phyloP scores from a whole-genome alignment of 2,113 vertebrate genomes.

The Gallinago jamesoni region DNA sequence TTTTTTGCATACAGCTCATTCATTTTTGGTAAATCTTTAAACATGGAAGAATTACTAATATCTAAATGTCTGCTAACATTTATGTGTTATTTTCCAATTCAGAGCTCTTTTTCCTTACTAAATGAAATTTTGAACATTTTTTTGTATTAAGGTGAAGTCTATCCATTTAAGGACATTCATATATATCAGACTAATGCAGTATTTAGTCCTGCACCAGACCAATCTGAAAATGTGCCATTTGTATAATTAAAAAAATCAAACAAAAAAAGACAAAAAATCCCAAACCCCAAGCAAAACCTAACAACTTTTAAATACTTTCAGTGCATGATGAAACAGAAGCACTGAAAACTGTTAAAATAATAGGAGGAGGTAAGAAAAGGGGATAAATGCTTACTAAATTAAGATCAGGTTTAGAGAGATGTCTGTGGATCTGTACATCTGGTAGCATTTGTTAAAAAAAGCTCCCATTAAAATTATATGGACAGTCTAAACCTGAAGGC shows the following conservation, averaged over 20 bases:
- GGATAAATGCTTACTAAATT: not conserved
- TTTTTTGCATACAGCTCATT: not conserved
- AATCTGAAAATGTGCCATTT: not conserved
- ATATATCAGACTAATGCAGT: not conserved
- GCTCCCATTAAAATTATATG: not conserved
- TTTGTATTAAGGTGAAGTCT: not conserved
- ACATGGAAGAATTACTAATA: not conserved
- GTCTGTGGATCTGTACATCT: not conserved
- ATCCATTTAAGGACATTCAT: not conserved
- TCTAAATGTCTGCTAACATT: not conserved
- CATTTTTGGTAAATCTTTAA: not conserved
- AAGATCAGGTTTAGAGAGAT: not conserved
- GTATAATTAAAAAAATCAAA: not conserved
- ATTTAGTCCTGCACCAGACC: not conserved
- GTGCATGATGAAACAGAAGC: not conserved
- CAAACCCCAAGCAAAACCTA: not conserved
- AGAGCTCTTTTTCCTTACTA: not conserved
- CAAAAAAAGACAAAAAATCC: accelerated
- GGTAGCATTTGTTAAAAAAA: not conserved
- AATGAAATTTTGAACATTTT: not conserved
- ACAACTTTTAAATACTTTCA: not conserved
- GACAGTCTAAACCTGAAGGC: not conserved
- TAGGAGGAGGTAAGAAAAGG: not conserved
- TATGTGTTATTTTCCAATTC: not conserved
- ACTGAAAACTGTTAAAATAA: not conserved